Conservation (phyloP, 2,888 invertebrate species). For the Dermolepida albohirtum region DNA sequence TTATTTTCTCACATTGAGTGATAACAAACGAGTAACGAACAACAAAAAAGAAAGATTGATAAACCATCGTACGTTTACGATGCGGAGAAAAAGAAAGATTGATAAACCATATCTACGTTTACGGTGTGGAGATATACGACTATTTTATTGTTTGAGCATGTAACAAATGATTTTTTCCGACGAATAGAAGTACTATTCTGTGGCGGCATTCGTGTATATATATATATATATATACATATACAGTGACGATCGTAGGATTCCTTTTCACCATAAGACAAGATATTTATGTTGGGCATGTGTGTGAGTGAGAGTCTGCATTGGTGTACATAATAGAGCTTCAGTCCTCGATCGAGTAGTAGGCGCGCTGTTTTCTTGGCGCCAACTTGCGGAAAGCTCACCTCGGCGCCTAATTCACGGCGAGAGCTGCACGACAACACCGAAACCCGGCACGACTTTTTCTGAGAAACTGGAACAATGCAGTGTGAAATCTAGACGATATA, state of each 20-base stretch:
- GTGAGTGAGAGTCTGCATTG: conserved; percentile 2
- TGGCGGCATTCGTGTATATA: conserved; percentile 53
- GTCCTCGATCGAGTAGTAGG: conserved; percentile 47
- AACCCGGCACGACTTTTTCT: conserved; percentile 48
- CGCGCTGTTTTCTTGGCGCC: conserved; percentile 51
- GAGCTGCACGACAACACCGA: conserved; percentile 47
- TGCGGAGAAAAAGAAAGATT: neutral
- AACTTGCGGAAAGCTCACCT: conserved; percentile 48
- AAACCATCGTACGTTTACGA: neutral
- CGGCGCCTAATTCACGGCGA: conserved; percentile 46
- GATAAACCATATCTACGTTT: conserved; percentile 4
- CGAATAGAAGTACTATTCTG: conserved; percentile 50
- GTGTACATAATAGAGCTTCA: conserved; percentile 45
- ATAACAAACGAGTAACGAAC: neutral
- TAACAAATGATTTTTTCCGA: conserved; percentile 33
- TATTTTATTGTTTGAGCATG: conserved; percentile 44
- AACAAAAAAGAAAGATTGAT: neutral
- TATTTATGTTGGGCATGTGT: conserved; percentile 50
- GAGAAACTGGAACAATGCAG: conserved; percentile 49
- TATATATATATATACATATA: no score
- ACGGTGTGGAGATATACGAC: conserved; percentile 5
- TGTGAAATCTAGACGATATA: conserved; percentile 44
- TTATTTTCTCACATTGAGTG: no score
- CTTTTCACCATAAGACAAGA: conserved; percentile 52
- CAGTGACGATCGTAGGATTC: conserved; percentile 54